Evolutionary conservation across 1,140 invertebrate species (phyloP).

Genomic region (Drosophila ogumai): DNA sequence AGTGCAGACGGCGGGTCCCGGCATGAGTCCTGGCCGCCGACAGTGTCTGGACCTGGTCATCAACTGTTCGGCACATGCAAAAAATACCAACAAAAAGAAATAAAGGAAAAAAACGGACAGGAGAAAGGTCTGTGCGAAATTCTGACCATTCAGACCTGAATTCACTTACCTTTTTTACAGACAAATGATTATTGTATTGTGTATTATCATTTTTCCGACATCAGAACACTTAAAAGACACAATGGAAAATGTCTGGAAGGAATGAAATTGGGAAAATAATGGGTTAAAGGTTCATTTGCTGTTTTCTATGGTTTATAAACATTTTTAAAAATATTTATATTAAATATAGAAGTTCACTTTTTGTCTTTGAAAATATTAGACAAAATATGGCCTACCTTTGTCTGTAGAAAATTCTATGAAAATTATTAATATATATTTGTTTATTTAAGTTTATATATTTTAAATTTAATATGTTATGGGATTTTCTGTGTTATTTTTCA

Average conservation of each 20-base stretch:
- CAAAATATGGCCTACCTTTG: too few species aligned
- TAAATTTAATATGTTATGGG: too few species aligned
- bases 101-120: neutral
- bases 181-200: neutral
- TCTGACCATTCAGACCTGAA: neutral
- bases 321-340: too few species aligned
- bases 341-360: too few species aligned
- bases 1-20: constrained; percentile 26
- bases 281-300: neutral
- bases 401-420: too few species aligned
- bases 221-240: neutral
- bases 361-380: too few species aligned
- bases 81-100: constrained; percentile 23
- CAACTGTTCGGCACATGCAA: constrained; percentile 37
- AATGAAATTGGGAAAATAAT: neutral
- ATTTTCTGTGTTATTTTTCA: too few species aligned
- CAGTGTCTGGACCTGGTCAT: constrained; percentile 32
- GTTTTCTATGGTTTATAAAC: too few species aligned
- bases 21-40: constrained; percentile 8
- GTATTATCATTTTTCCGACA: neutral
- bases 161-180: constrained; percentile 2
- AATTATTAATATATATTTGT: too few species aligned
- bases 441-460: too few species aligned
- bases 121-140: constrained; percentile 8
- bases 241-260: neutral